Conservation (phyloP, 1,140 invertebrate species). For the Sinonovacula constricta region DNA sequence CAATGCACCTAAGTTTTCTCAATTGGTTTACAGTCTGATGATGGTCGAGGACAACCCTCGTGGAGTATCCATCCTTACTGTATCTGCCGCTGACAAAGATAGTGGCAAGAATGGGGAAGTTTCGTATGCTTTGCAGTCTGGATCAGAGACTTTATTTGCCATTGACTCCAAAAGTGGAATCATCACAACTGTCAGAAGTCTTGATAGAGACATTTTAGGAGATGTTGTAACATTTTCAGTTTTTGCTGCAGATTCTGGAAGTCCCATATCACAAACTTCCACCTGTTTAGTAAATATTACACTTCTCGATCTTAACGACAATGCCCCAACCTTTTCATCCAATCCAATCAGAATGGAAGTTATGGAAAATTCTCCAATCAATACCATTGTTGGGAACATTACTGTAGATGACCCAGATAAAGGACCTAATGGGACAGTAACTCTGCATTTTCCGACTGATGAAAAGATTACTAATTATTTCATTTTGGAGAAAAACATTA, state of each 20-base stretch:
- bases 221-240: conserved; percentile 34
- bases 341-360: conserved; percentile 32
- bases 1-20: conserved; percentile 44
- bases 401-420: conserved; percentile 29
- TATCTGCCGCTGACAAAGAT: conserved; percentile 47
- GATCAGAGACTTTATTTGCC: conserved; percentile 20
- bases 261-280: conserved; percentile 5
- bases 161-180: conserved; percentile 19
- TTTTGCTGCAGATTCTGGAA: conserved; percentile 31
- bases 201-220: conserved; percentile 38
- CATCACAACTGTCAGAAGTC: conserved; percentile 13
- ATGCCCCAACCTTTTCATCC: conserved; percentile 33
- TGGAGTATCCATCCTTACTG: conserved; percentile 18
- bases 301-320: conserved; percentile 42
- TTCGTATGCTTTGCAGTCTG: conserved; percentile 42
- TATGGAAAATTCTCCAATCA: conserved; percentile 3
- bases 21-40: conserved; percentile 14
- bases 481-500: neutral
- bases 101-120: conserved; percentile 34
- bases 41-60: conserved; percentile 39
- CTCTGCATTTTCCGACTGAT: conserved; percentile 23
- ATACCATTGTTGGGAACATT: conserved; percentile 31
- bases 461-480: conserved; percentile 14
- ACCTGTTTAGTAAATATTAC: conserved; percentile 38
- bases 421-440: conserved; percentile 39